phyloP scores from a whole-genome alignment of 2,888 invertebrate genomes.

The Aspidiotus rigidus region DNA sequence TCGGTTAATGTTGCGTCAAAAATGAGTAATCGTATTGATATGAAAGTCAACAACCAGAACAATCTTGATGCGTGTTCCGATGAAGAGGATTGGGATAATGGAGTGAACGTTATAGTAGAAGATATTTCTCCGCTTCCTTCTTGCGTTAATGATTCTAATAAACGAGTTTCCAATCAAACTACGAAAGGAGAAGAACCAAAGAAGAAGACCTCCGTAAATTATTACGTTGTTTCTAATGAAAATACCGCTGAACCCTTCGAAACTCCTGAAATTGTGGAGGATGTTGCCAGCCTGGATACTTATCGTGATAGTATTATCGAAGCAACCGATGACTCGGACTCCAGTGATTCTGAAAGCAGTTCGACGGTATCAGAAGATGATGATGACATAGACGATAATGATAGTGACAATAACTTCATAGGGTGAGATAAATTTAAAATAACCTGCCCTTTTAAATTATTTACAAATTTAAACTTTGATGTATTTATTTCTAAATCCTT shows the following conservation, averaged over 20 bases:
- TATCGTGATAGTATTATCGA: constrained; percentile 1
- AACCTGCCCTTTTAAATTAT: not conserved
- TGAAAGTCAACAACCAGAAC: no score
- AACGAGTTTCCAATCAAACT: not conserved
- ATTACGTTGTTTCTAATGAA: not conserved
- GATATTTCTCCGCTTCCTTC: no score
- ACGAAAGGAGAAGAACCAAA: not conserved
- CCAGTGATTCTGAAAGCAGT: constrained; percentile 24
- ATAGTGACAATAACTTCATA: not conserved
- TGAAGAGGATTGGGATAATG: no score
- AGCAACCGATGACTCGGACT: constrained; percentile 19
- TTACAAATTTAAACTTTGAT: no score
- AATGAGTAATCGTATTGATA: no score
- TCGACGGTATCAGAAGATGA: constrained; percentile 27
- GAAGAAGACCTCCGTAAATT: not conserved
- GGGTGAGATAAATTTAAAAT: not conserved
- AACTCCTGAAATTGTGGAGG: not conserved
- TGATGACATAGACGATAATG: constrained; percentile 21
- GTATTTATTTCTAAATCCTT: not conserved
- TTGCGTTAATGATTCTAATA: no score
- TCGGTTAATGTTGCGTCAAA: no score
- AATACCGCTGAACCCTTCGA: not conserved
- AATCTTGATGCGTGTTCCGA: no score
- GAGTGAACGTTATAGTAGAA: no score
- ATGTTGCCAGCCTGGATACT: not conserved